Base-by-base conservation (phyloP, 2,797 vertebrate genomes). In the Falco naumanni region DNA sequence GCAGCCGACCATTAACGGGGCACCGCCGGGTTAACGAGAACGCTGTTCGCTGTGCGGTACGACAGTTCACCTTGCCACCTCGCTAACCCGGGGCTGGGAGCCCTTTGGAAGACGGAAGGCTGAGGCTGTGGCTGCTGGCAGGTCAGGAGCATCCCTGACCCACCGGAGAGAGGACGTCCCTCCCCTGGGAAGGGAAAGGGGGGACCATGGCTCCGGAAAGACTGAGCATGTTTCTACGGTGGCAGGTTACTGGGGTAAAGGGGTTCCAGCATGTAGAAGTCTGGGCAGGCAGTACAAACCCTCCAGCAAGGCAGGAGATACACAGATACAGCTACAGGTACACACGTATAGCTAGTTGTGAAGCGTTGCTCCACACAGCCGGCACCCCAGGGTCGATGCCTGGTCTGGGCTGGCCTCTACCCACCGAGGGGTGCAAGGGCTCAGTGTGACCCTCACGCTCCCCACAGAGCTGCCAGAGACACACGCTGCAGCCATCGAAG, bases 311-410 rank as follows among this genome's bases (percentile, higher is more conserved):
- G 78, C 63, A 71, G n/a, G 16, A 53, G 39, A 60, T 12, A 11
- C 1, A 12, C 0, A 28, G 47, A 6, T 26, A 24, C 0, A 48
- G 41, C 33, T 47, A 4, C 22, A 24, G 3, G 8, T 45, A 53
- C n/a, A 56, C 5, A 4, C 21, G 24, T 5, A 4, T 0, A 22
- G 61, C 18, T 56, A 31, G 33, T 16, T 24, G 34, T 5, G 21
- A 74, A 50, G 13, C 0, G 0, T 43, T 0, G 0, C 29, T 63
- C 22, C 57, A 43, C 18, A 11, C 17, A 7, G 10, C 16, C 34
- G 15, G 57, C 28, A 22, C 19, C 5, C n/a, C 0, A 0, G 6
- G 19, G 61, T 12, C 56, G 63, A 2, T 2, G 16, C 45, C 66
- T 20, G 22, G 16, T 54, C 89, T 57, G n/a, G 61, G 54, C 3